These are phyloP conservation scores for Drosophila melanica DNA, from an alignment of 1,140 invertebrate species.

Conservation along the genomic window DNA sequence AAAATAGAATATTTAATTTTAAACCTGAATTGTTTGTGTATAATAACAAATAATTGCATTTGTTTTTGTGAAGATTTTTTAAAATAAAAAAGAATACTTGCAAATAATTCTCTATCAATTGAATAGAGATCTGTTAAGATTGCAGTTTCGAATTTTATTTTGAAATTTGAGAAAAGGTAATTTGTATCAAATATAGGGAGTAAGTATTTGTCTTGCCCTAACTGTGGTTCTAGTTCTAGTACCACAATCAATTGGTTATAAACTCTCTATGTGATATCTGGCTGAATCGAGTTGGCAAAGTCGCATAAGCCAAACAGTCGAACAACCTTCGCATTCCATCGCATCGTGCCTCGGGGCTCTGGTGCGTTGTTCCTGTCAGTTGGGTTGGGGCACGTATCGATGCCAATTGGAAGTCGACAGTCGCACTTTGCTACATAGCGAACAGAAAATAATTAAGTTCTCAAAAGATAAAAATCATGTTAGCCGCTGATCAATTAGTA, in stretches of 20 bases:
- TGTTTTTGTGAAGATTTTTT: too few species aligned
- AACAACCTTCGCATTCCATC: constrained; percentile 63
- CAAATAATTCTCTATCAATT: too few species aligned
- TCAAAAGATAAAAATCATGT: constrained; percentile 83
- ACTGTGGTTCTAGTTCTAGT: too few species aligned
- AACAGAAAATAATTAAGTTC: constrained; percentile 83
- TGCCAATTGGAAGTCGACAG: constrained; percentile 64
- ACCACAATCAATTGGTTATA: constrained; percentile 2
- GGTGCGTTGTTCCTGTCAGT: constrained; percentile 39
- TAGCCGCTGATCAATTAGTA: constrained; percentile 82
- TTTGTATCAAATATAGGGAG: too few species aligned
- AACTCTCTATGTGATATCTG: not conserved
- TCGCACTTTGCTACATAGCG: constrained; percentile 44
- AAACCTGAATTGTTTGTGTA: too few species aligned
- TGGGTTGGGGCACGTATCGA: constrained; percentile 57
- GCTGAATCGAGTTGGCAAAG: constrained; percentile 1
- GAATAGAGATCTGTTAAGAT: too few species aligned
- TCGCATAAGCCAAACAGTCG: not conserved
- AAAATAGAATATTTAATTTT: too few species aligned
- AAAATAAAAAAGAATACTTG: too few species aligned
- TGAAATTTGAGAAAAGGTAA: too few species aligned
- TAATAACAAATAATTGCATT: too few species aligned
- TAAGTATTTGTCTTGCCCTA: too few species aligned
- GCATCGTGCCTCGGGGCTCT: constrained; percentile 46
- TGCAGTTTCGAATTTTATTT: too few species aligned